phyloP scores from a whole-genome alignment of 2,797 vertebrate species.

The Enteromius unitaeniatus region DNA sequence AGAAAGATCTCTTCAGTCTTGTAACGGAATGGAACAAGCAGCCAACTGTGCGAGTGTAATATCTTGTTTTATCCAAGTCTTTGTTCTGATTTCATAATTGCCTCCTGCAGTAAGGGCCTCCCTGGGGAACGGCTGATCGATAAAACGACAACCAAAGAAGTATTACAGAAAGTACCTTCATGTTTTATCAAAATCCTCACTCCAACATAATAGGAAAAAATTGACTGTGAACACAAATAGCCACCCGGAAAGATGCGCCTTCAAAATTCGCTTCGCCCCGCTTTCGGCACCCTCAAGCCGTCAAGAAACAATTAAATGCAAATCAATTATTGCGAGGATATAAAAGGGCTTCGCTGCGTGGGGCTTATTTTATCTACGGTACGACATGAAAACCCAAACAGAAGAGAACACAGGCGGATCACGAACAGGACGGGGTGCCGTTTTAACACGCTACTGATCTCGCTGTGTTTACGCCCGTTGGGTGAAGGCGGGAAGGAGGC shows the following conservation, averaged over 20 bases:
- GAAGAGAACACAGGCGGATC: conserved; percentile 27
- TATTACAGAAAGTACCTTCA: conserved; percentile 68
- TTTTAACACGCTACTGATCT: conserved; percentile 51
- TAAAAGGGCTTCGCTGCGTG: conserved; percentile 6
- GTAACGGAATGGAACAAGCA: conserved; percentile 59
- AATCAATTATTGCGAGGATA: conserved; percentile 49
- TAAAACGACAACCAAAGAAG: conserved; percentile 66
- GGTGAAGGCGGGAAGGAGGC: conserved; percentile 21
- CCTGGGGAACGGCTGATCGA: conserved; percentile 63
- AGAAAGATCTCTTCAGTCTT: conserved; percentile 57
- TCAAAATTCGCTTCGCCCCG: conserved; percentile 21
- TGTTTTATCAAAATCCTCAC: conserved; percentile 70
- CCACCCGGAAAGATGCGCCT: conserved; percentile 13
- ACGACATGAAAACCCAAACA: conserved; percentile 28
- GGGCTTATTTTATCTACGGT: conserved; percentile 28
- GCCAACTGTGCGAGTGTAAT: conserved; percentile 65
- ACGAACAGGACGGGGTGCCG: conserved; percentile 33
- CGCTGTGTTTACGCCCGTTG: conserved; percentile 19
- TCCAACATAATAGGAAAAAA: conserved; percentile 60
- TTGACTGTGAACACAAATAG: conserved; percentile 53
- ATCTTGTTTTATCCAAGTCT: conserved; percentile 67
- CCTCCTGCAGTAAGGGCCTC: conserved; percentile 65
- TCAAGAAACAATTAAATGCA: conserved; percentile 54
- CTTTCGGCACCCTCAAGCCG: conserved; percentile 19
- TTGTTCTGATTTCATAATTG: conserved; percentile 69